Evolutionary conservation across 2,113 vertebrate species (phyloP).

Genomic region (Protobothrops flavoviridis): DNA sequence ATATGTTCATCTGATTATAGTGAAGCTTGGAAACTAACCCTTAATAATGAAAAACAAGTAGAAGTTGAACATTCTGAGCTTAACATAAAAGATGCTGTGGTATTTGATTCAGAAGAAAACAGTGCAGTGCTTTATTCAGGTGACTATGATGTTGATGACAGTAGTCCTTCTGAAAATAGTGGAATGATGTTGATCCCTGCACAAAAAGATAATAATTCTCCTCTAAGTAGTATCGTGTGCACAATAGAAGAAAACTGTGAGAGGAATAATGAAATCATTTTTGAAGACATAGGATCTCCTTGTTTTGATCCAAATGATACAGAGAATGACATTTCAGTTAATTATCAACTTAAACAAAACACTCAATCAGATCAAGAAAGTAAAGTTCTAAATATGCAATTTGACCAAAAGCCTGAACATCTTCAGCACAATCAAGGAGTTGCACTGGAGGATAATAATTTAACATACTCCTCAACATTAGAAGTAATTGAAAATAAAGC

Average conservation of each 20-base stretch:
- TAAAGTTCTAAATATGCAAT: constrained; percentile 52
- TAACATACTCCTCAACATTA: constrained; percentile 6
- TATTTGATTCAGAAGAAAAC: constrained; percentile 31
- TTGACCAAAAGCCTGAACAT: constrained; percentile 44
- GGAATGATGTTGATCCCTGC: constrained; percentile 37
- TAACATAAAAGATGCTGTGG: not conserved
- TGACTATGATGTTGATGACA: constrained; percentile 41
- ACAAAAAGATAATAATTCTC: constrained; percentile 57
- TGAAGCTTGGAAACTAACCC: constrained; percentile 13
- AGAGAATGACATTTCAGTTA: constrained; percentile 1
- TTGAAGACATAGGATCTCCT: constrained; percentile 57
- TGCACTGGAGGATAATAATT: constrained; percentile 42
- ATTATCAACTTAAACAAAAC: constrained; percentile 36
- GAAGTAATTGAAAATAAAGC: not conserved
- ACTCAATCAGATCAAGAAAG: constrained; percentile 36
- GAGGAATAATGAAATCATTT: constrained; percentile 35
- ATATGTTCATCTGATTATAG: constrained; percentile 41
- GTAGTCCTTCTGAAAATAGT: constrained; percentile 53
- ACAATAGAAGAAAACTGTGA: constrained; percentile 19
- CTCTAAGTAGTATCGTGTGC: constrained; percentile 31
- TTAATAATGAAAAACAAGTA: constrained; percentile 36
- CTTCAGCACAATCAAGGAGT: constrained; percentile 35
- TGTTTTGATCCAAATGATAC: constrained; percentile 55
- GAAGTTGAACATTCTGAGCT: constrained; percentile 37
- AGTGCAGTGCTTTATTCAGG: not conserved